phyloP scores from a whole-genome alignment of 2,888 invertebrate species.

The Acanthosepion esculentum region DNA sequence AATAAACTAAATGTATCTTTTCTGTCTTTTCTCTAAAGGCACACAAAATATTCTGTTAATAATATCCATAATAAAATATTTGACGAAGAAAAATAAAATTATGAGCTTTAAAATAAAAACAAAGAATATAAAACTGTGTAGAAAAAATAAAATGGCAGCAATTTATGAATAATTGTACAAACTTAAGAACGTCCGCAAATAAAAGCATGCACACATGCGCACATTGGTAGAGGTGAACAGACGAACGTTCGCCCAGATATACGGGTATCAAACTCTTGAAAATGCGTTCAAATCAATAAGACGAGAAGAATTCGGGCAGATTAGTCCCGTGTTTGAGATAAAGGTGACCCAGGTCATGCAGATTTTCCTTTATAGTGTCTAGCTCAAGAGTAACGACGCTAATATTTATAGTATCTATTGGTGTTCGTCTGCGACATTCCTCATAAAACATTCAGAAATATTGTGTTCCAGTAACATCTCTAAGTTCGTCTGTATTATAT shows the following conservation, averaged over 20 bases:
- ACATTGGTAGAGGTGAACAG: neutral
- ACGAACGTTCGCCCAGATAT: neutral
- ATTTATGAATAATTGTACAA: neutral
- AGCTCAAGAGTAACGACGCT: neutral
- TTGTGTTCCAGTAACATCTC: too few relatives aligned
- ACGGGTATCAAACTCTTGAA: neutral
- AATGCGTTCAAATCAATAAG: slow-evolving; percentile 23
- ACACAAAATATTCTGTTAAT: neutral
- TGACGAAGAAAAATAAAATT: neutral
- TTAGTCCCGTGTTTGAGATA: neutral
- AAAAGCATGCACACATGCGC: neutral
- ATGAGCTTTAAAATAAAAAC: neutral
- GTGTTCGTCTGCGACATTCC: too few relatives aligned
- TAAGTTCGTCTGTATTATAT: too few relatives aligned
- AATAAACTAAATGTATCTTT: neutral
- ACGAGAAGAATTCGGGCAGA: neutral
- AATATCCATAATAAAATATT: neutral
- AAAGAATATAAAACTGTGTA: neutral
- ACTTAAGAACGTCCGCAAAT: neutral
- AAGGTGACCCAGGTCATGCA: slow-evolving; percentile 33
- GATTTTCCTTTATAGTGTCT: neutral
- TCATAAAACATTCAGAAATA: too few relatives aligned
- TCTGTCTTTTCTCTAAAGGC: neutral
- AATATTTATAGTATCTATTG: too few relatives aligned
- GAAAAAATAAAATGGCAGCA: neutral